Base-by-base conservation (phyloP, 2,888 invertebrate genomes). In the Caenorhabditis sinica region DNA sequence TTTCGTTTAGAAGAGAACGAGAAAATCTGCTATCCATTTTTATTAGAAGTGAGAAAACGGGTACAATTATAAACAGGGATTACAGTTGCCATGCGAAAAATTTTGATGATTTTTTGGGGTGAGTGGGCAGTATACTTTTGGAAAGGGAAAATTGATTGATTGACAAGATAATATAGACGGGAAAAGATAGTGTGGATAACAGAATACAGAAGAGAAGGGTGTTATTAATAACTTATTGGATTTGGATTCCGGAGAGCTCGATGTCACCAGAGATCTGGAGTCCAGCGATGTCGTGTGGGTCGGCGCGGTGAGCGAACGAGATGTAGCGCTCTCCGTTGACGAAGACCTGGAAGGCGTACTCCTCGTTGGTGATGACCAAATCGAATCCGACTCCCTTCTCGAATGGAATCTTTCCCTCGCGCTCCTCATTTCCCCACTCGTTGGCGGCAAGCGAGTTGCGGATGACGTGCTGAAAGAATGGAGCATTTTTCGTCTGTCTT, bases 371-470 rank as follows among this genome's bases (percentile, higher is more conserved):
- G 84, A 92, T 91, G 75, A 89, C 90, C 56, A 92, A 82, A 71
- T 92, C 92, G 89, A 92, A 92, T 65, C 92, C 92, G 77, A 92
- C 88, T 86, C 91, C 92, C 86, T 92, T 92, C 89, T 92, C 92
- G 86, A 92, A 88, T 58, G 91, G 90, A 11, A 90, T 85, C 89
- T 92, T 92, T 63, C 92, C 92, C 80, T 92, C 92, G 65, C 90
- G 88, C 82, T 92, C 92, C 88, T 92, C 92, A 81, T 92, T 92
- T 81, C 91, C 91, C 92, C 92, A 92, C 81, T 90, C 90, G 75
- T 90, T 90, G 72, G 87, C 88, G 68, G 89, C 80, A 23, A 91
- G 87, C 25, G 89, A 75, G 79, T 91, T 91, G 73, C 91, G 88
- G 65, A 91, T 83, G 58, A 91, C 89, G 56, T 71, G 77, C 89